A percentile compares a stretch with the other conserved stretches of the same genome.
Evolutionary conservation across 2,888 invertebrate genomes (phyloP).

Genomic region (Netelia virgata): DNA sequence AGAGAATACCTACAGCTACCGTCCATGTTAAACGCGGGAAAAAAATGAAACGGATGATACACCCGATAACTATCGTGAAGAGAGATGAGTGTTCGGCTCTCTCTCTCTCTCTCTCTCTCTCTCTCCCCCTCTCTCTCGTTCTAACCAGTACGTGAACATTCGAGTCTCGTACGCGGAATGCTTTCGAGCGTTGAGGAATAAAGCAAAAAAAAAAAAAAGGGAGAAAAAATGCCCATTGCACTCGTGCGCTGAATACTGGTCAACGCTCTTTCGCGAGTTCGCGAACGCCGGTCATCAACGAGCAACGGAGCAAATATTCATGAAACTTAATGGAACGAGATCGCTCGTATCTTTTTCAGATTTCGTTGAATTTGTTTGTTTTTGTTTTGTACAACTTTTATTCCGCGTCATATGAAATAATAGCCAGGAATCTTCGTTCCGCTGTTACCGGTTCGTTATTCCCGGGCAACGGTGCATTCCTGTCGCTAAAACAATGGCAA

Average conservation of each 20-base stretch:
- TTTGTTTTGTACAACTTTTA: too few relatives aligned
- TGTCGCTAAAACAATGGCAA: too few relatives aligned
- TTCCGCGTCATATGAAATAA: too few relatives aligned
- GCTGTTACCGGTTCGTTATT: too few relatives aligned
- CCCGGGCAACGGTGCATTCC: too few relatives aligned
- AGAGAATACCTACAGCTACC: neutral
- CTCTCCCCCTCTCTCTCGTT: slow-evolving; percentile 21
- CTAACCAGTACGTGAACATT: slow-evolving; percentile 43
- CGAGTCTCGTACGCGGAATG: slow-evolving; percentile 40
- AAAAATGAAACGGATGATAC: slow-evolving; percentile 28
- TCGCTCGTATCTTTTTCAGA: slow-evolving; percentile 24
- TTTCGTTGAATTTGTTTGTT: slow-evolving; percentile 34
- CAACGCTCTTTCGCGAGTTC: slow-evolving; percentile 31
- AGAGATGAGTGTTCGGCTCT: slow-evolving; percentile 6
- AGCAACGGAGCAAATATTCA: slow-evolving; percentile 3
- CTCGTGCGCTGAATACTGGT: slow-evolving; percentile 58
- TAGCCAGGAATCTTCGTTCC: too few relatives aligned
- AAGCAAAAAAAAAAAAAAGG: slow-evolving; percentile 24
- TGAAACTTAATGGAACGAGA: slow-evolving; percentile 45
- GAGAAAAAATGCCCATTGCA: slow-evolving; percentile 12
- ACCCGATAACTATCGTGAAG: slow-evolving; percentile 16
- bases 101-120: slow-evolving; percentile 17
- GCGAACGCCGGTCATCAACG: neutral
- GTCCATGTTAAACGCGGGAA: neutral
- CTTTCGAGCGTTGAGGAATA: slow-evolving; percentile 41